Percentiles rank a stretch among this genome's conserved stretches.
Evolutionary conservation across 2,888 invertebrate genomes (phyloP).

Genomic region (Ommatoiulus sabulosus): DNA sequence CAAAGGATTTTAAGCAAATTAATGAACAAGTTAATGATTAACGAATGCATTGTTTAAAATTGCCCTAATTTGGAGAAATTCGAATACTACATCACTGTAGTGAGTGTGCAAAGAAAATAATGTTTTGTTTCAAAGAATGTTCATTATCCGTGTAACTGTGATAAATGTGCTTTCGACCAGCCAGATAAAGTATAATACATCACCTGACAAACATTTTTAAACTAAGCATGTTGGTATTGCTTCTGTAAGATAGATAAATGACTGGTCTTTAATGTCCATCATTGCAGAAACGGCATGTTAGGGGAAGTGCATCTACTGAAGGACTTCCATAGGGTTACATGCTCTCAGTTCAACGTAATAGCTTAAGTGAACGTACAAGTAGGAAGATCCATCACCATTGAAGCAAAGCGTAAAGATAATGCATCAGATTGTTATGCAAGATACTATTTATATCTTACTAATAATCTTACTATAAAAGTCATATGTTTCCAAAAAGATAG

Average conservation of each 20-base stretch:
- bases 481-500: too few relatives aligned
- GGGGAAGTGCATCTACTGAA: background rate
- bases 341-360: background rate
- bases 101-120: too few relatives aligned
- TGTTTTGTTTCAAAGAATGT: too few relatives aligned
- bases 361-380: too few relatives aligned
- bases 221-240: background rate
- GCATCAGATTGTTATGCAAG: background rate
- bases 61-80: too few relatives aligned
- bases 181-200: background rate
- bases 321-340: background rate
- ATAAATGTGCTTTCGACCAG: background rate
- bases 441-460: background rate
- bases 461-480: background rate
- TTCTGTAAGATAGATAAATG: background rate
- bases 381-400: background rate
- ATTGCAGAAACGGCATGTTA: background rate
- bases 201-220: background rate
- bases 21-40: too few relatives aligned
- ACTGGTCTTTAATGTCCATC: background rate
- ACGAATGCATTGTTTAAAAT: too few relatives aligned
- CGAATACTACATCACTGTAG: too few relatives aligned
- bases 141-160: too few relatives aligned
- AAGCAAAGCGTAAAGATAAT: background rate
- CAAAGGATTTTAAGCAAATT: too few relatives aligned